Evolutionary conservation across 2,797 vertebrate species (phyloP).

Genomic region (Coregonus sp.): DNA sequence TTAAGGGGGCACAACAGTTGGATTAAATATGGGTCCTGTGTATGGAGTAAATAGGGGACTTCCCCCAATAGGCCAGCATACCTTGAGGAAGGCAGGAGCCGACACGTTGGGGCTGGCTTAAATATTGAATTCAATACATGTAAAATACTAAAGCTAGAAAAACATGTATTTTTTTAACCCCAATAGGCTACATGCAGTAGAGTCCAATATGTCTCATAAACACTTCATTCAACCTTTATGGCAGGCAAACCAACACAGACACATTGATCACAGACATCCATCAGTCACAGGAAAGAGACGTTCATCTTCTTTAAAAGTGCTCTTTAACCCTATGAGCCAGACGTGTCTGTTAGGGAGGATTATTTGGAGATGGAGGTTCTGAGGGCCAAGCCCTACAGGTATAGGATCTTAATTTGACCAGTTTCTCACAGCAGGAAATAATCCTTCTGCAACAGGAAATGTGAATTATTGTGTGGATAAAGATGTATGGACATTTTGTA

Average conservation of each 20-base stretch:
- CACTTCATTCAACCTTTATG: constrained; percentile 3
- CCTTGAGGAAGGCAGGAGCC: background rate
- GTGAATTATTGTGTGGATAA: too few species aligned
- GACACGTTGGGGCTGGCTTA: background rate
- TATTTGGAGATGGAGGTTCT: background rate
- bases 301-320: constrained; percentile 5
- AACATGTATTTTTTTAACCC: background rate
- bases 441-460: too few species aligned
- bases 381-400: background rate
- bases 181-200: background rate
- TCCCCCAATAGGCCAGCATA: background rate
- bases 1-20: constrained; percentile 29
- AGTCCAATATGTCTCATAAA: constrained; percentile 24
- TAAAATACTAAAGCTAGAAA: background rate
- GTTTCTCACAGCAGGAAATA: too few species aligned
- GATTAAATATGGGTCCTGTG: constrained; percentile 28
- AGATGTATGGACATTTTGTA: too few species aligned
- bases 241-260: background rate
- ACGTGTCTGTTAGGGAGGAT: background rate
- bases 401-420: too few species aligned
- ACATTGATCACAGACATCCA: background rate
- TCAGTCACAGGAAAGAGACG: background rate
- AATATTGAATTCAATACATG: background rate
- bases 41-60: constrained; percentile 28
- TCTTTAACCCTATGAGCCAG: background rate